A percentile compares a stretch with the other conserved stretches of the same genome.
phyloP scores from a whole-genome alignment of 2,113 vertebrate genomes.

The Carassius auratus region DNA sequence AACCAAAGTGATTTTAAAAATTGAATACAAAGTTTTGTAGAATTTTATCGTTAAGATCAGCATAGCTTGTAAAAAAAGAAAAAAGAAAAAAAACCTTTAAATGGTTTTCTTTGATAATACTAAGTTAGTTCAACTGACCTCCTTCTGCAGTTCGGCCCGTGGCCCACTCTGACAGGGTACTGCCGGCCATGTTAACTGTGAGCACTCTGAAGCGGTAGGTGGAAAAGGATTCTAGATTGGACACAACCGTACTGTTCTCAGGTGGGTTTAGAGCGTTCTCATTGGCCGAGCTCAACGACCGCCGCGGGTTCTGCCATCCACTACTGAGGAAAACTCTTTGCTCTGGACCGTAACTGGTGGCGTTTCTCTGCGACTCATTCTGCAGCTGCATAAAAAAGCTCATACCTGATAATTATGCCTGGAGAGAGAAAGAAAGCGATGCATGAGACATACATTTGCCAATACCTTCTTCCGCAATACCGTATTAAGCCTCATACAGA shows the following conservation, averaged over 20 bases:
- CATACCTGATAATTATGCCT: conserved; percentile 85
- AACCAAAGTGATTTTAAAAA: not conserved
- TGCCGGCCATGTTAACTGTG: conserved; percentile 85
- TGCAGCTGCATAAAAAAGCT: conserved; percentile 83
- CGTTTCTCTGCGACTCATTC: conserved; percentile 61
- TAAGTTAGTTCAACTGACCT: conserved; percentile 73
- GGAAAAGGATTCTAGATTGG: conserved; percentile 81
- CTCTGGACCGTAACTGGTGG: conserved; percentile 63
- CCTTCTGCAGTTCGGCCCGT: conserved; percentile 81
- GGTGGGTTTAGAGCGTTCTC: conserved; percentile 73
- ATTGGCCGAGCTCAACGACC: conserved; percentile 67
- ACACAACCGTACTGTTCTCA: conserved; percentile 66
- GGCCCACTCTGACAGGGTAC: conserved; percentile 79
- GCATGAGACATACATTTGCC: conserved; percentile 11
- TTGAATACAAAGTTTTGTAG: not conserved
- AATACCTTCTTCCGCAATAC: conserved; percentile 30
- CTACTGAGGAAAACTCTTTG: conserved; percentile 79
- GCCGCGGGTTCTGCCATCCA: conserved; percentile 79
- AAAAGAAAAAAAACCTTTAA: not conserved
- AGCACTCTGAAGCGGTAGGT: conserved; percentile 82
- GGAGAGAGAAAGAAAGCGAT: conserved; percentile 23
- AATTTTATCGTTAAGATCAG: not conserved
- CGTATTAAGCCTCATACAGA: conserved; percentile 13
- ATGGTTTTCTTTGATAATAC: not conserved
- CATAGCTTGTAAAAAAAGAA: not conserved